A percentile compares a stretch with the other conserved stretches of the same genome.
phyloP scores from a whole-genome alignment of 2,113 vertebrate genomes.

The Corvus cornix region DNA sequence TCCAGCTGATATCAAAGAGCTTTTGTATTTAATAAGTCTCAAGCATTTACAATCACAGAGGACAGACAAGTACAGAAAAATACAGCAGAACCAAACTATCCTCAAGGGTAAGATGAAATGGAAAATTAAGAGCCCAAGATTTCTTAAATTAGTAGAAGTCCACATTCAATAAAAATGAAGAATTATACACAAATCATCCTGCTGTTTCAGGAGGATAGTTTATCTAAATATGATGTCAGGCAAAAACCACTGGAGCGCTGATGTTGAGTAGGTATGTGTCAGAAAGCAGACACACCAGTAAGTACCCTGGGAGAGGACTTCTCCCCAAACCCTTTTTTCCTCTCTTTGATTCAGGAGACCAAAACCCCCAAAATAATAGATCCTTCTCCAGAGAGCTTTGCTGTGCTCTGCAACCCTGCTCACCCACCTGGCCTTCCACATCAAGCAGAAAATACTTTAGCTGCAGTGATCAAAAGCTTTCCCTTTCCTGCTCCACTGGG shows the following conservation, averaged over 20 bases:
- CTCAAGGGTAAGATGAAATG: not conserved
- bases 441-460: conserved; percentile 49
- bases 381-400: not conserved
- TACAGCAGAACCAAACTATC: not conserved
- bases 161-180: not conserved
- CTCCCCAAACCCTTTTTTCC: not conserved
- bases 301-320: not conserved
- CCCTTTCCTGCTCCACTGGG: not conserved
- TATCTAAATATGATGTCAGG: not conserved
- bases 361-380: not conserved
- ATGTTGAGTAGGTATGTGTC: not conserved
- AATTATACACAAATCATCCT: not conserved
- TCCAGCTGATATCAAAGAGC: conserved; percentile 53
- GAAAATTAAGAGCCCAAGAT: conserved; percentile 1
- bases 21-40: conserved; percentile 53
- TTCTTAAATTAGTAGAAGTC: not conserved
- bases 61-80: conserved; percentile 31
- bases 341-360: not conserved
- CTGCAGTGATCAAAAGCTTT: conserved; percentile 12
- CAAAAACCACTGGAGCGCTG: not conserved
- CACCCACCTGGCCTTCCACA: conserved; percentile 37
- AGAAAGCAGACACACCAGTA: not conserved
- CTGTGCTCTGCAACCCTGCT: not conserved
- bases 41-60: conserved; percentile 20
- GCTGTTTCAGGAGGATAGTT: not conserved